Evolutionary conservation across 2,113 vertebrate species (phyloP), one percentile per base, ranked within the genome.

Genomic region (Cromileptes altivelis): DNA sequence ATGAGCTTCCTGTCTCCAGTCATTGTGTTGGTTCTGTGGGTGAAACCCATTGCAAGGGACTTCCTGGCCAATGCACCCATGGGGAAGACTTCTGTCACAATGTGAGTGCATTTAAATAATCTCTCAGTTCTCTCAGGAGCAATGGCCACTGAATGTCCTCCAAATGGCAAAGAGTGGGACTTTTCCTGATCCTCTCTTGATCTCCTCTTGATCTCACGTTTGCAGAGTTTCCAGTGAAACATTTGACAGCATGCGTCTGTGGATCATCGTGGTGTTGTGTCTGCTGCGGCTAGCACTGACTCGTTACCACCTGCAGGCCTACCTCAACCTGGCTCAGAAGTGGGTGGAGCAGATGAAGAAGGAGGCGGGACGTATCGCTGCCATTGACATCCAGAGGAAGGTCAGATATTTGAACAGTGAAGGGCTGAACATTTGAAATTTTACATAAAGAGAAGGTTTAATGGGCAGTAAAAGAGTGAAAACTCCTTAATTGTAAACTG

Each of bases 261-360:
- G 98, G 97, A 87, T 91, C 47, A 62, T 99, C 3, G 91, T 98
- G 37, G 90, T 6, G 0, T 86, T 97, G 61, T 98, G 97, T 50
- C 82, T 93, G 17, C 84, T 99, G 82, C 95, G 97, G 8, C 86
- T 99, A 60, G 91, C 85, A 0, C 76, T 98, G 78, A 96, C 95
- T 1, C 96, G 97, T 4, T 94, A 88, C 49, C 98, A 99, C 92
- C 93, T 99, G 86, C 98, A 99, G 94, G 98, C 98, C 0, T 99
- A 99, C 93, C 96, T 99, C 75, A 96, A 96, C 77, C 94, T 99
- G 78, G 95, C 98, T 1, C 94, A 95, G 86, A 94, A 96, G 85
- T 98, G 97, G 91, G 97, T 98, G 91, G 96, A 96, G 68, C 96
- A 95, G 88, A 96, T 99, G 96, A 96, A 95, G 91, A 95, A 90